Evolutionary conservation across 2,888 invertebrate species (phyloP), one percentile per base, ranked within the genome.

Genomic region (Apamea crenata): DNA sequence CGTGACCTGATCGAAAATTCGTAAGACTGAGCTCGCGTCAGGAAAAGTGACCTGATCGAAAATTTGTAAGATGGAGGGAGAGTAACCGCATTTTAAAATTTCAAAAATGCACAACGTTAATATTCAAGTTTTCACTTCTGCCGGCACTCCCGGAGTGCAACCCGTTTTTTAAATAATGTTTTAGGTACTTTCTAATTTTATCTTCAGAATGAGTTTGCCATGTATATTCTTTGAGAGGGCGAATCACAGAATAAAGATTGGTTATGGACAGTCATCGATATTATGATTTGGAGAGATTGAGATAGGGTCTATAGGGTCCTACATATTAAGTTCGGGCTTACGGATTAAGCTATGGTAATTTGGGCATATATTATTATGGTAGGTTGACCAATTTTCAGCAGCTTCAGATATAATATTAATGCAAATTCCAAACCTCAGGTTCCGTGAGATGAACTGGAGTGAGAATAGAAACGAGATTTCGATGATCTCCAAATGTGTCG

Each of bases 401-500:
- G 21, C n/a, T 32, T 53, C 18, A 14, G 10, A 21, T 32, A 36
- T 36, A 44, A 36, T 36, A 50, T 25, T 36, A 36, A 18, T 72
- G 3, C 10, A 76, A 25, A 73, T 74, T 21, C 53, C 86, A 81
- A 74, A 96, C 96, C 95, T 97, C 96, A 1, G 94, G 83, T 90
- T 96, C 95, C 6, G 94, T 96, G 0, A 94, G 81, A 84, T 94
- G 92, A 8, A 96, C 81, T 3, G 97, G 96, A 21, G 91, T 94
- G n/a, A 96, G 90, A 65, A 96, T 88, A 4, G 96, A 95, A 18
- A 95, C 84, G 40, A 96, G 88, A 36, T 91, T 94, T 12, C 96
- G 92, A 73, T 95, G 88, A 79, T 96, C 96, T 7, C 95, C 95
- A 79, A 96, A 96, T 0, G 95, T 94, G 74, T 96, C 94, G 83